phyloP scores from a whole-genome alignment of 2,113 vertebrate genomes.

The Amblyopsis rosae region DNA sequence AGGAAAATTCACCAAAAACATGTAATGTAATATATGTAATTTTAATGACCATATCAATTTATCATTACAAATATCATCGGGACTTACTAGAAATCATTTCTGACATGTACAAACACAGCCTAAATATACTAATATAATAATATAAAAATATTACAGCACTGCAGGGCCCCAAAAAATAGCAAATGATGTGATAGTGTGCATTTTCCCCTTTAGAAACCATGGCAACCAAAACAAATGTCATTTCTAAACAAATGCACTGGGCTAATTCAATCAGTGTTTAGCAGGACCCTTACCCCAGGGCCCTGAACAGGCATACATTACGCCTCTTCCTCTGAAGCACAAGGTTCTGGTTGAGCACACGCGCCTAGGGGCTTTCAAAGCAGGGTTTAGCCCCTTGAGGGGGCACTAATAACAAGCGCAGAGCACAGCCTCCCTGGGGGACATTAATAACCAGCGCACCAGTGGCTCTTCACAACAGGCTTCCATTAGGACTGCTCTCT shows the following conservation, averaged over 20 bases:
- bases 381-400: constrained; percentile 22
- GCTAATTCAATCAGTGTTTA: constrained; percentile 38
- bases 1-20: background rate
- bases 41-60: background rate
- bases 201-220: constrained; percentile 45
- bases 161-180: background rate
- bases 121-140: background rate
- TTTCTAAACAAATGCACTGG: constrained; percentile 38
- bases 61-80: background rate
- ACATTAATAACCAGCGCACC: constrained; percentile 54
- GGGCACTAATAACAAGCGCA: constrained; percentile 47
- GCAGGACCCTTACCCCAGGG: constrained; percentile 17
- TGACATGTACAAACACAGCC: background rate
- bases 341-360: constrained; percentile 37
- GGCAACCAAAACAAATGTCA: constrained; percentile 15
- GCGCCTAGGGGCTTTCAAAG: constrained; percentile 31
- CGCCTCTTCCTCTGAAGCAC: constrained; percentile 25
- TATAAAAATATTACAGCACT: background rate
- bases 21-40: background rate
- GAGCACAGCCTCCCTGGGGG: constrained; percentile 54
- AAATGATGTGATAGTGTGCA: constrained; percentile 10
- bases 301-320: constrained; percentile 53
- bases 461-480: constrained; percentile 36
- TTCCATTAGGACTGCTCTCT: constrained; percentile 23
- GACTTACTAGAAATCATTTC: background rate